Evolutionary conservation across 2,797 vertebrate genomes (phyloP).

Genomic region (Limnodromus scolopaceus): DNA sequence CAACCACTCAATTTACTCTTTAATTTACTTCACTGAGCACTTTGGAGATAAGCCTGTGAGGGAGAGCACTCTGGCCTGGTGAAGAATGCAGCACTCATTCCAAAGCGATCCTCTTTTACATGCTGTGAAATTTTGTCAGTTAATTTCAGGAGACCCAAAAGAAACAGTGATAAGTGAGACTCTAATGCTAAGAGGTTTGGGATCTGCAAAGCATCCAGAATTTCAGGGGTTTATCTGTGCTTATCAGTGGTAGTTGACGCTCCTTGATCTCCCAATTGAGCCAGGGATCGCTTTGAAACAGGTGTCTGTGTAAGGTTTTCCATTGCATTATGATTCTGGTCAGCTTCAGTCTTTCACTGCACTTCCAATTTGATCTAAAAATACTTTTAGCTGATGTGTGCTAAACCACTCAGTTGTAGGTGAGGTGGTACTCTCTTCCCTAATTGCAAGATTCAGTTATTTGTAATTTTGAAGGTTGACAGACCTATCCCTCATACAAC

Average conservation of each 20-base stretch:
- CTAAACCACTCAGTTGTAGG: neutral
- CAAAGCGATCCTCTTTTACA: neutral
- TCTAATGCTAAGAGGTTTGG: neutral
- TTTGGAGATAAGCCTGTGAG: neutral
- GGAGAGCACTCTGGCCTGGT: neutral
- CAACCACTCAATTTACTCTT: conserved; percentile 12
- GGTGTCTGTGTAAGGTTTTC: conserved; percentile 29
- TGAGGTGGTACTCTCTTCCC: neutral
- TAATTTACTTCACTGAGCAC: conserved; percentile 48
- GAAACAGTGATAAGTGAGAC: neutral
- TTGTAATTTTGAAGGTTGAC: neutral
- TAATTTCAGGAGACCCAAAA: conserved; percentile 1
- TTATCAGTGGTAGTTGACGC: neutral
- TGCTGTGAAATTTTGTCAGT: neutral
- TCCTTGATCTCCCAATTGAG: conserved; percentile 14
- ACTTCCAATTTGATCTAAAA: conserved; percentile 38
- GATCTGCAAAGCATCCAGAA: neutral
- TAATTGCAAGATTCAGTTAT: neutral
- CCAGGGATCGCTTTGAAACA: conserved; percentile 1
- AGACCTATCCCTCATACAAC: neutral
- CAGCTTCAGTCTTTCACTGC: neutral
- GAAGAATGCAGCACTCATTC: neutral
- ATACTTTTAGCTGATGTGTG: conserved; percentile 3
- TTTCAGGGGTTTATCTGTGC: conserved; percentile 14
- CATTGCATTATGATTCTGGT: conserved; percentile 31